Evolutionary conservation across 2,888 invertebrate genomes (phyloP), one percentile per base, ranked within the genome.

Genomic region (Ariolimax columbianus): DNA sequence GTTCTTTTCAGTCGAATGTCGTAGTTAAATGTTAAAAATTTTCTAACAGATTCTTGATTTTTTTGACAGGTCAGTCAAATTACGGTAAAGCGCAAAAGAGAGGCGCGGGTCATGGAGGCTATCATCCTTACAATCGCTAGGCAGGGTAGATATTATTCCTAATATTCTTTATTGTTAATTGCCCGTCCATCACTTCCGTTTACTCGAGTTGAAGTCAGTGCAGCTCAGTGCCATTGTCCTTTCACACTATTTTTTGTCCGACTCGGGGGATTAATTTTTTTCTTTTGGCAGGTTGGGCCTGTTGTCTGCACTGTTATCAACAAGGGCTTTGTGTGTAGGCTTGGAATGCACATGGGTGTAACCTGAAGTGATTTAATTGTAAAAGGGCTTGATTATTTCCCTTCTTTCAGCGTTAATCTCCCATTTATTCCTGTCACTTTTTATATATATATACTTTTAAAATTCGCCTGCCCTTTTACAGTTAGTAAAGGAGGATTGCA

Each of bases 121-220:
- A 91, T 90, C 90, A 91, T 85, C 92, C 92, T 82, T 92, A 92
- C 89, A 91, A 90, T 88, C 89, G 89, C 87, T 90, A 88, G 83
- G 80, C 75, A 43, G 79, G 80, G 79, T 83, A 82, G 78, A 79
- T 83, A 79, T 82, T 38, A 73, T 80, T 80, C 38, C 66, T 83
- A 51, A 66, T 80, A 63, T 47, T 83, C 77, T 78, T 36, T 83
- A 66, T 86, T 80, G 83, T 83, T 78, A 47, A 79, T 43, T 83
- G 77, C 80, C 86, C 78, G 19, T 33, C 78, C 51, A 73, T 86
- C 63, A 55, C 75, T 86, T 83, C 59, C 30, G 51, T 73, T 83
- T 80, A 36, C 73, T 55, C 66, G 7, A 36, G 80, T 85, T 82
- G 80, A 75, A 19, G 33, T 75, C 77, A 83, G 83, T 68, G 77